Evolutionary conservation across 2,888 invertebrate species (phyloP), one percentile per base, ranked within the genome.

Genomic region (Leptopilina myrica): DNA sequence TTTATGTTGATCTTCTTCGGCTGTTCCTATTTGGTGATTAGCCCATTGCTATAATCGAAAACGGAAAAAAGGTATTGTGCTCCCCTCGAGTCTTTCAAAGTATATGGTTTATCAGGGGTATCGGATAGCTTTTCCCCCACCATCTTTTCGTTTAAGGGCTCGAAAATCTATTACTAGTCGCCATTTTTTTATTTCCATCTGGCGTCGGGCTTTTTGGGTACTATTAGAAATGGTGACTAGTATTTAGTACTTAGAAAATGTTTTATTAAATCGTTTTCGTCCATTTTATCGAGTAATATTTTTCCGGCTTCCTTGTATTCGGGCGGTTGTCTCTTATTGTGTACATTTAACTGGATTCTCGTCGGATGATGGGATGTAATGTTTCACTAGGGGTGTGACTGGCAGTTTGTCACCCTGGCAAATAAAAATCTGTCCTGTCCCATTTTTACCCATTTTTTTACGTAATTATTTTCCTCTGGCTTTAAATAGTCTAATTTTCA

Each of bases 1-100:
- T 26, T 64, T n/a, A n/a, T 64, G 43, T 8, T 43, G 43, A 7
- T 43, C 43, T 5, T 43, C 43, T 43, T 43, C 43, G 6, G 59
- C 59, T n/a, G 59, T 59, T 5, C 33, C 64, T 3, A 64, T 33
- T 33, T 64, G 64, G 1, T 64, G 64, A 7, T n/a, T 26, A 64
- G 7, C 26, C 64, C 9, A 9, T 26, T 0, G 64, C 64, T 11
- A 64, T n/a, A 4, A 20, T 64, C 64, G 1, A 43, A 43, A 43
- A 43, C 43, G 8, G 6, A 43, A 1, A 43, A 43, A n/a, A n/a
- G n/a, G 7, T 43, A 43, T 5, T 43, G 89, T 0, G 59, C 59
- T 5, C 59, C 59, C 5, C 59, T n/a, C 59, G 0, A 59, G 15
- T 4, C 59, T 4, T n/a, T 59, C n/a, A n/a, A 5, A 59, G 7